Evolutionary conservation across 2,888 invertebrate genomes (phyloP).

Genomic region (Diaphora mendica): DNA sequence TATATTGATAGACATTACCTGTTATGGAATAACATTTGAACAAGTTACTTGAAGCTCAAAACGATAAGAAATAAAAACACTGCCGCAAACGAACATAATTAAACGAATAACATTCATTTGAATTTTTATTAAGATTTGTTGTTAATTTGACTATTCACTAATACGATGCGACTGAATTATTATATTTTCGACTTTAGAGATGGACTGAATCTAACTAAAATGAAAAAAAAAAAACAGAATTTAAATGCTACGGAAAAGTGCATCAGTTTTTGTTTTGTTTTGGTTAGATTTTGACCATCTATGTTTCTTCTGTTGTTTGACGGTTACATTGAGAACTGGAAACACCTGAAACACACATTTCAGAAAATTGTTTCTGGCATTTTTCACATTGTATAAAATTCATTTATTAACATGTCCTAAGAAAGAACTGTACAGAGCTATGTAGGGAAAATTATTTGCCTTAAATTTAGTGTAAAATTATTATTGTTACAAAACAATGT

Average conservation of each 20-base stretch:
- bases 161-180: constrained; percentile 48
- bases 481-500: constrained; percentile 55
- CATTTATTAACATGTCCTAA: not conserved
- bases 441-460: constrained; percentile 41
- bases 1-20: not conserved
- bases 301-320: not conserved
- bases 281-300: constrained; percentile 1
- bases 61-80: constrained; percentile 38
- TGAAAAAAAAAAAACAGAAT: not conserved
- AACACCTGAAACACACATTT: constrained; percentile 1
- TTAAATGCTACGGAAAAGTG: not conserved
- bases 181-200: constrained; percentile 32
- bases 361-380: not conserved
- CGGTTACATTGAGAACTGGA: not conserved
- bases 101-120: constrained; percentile 25
- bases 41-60: constrained; percentile 42
- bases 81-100: constrained; percentile 35
- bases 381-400: not conserved
- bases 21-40: constrained; percentile 10
- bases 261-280: not conserved
- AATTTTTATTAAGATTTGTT: constrained; percentile 32
- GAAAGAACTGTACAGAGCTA: constrained; percentile 15
- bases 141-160: constrained; percentile 26
- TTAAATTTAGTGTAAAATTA: constrained; percentile 40
- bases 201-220: constrained; percentile 23